A percentile compares a stretch with the other conserved stretches of the same genome.
phyloP scores from a whole-genome alignment of 2,888 invertebrate genomes.

The Ornithoptera alexandrae region DNA sequence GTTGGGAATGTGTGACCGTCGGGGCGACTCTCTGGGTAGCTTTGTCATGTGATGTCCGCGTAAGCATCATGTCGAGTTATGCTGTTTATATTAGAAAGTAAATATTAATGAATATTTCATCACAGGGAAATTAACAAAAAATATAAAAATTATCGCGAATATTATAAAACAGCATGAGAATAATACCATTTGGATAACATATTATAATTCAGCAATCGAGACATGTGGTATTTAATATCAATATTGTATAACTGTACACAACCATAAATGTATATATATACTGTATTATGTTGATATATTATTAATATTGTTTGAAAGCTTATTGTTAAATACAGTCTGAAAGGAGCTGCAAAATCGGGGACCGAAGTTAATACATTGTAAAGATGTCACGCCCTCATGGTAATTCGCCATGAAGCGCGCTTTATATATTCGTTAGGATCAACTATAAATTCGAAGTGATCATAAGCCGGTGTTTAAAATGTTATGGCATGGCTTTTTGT shows the following conservation, averaged over 20 bases:
- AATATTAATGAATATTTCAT: conserved; percentile 3
- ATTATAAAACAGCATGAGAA: conserved; percentile 26
- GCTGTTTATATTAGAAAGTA: conserved; percentile 10
- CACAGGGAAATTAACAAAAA: conserved; percentile 4
- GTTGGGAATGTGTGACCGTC: conserved; percentile 56
- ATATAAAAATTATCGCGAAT: background rate
- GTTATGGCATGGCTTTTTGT: conserved; percentile 50
- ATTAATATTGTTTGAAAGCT: background rate
- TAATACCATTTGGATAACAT: background rate
- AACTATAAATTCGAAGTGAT: conserved; percentile 59
- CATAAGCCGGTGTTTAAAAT: conserved; percentile 66
- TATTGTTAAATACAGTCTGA: background rate
- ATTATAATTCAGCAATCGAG: background rate
- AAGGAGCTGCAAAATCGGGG: background rate
- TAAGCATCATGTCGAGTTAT: conserved; percentile 45
- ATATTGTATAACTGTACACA: background rate
- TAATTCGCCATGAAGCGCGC: background rate
- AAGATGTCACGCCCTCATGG: conserved; percentile 1
- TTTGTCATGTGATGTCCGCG: conserved; percentile 69
- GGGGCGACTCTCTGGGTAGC: conserved; percentile 57
- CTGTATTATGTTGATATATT: background rate
- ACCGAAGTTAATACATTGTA: background rate
- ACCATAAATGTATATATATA: background rate
- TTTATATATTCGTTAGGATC: background rate
- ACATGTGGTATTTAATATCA: background rate